These are phyloP conservation scores for Catalaphyllia jardinei DNA, from an alignment of 64 coral and sea anemone species.

Conservation along the genomic window DNA sequence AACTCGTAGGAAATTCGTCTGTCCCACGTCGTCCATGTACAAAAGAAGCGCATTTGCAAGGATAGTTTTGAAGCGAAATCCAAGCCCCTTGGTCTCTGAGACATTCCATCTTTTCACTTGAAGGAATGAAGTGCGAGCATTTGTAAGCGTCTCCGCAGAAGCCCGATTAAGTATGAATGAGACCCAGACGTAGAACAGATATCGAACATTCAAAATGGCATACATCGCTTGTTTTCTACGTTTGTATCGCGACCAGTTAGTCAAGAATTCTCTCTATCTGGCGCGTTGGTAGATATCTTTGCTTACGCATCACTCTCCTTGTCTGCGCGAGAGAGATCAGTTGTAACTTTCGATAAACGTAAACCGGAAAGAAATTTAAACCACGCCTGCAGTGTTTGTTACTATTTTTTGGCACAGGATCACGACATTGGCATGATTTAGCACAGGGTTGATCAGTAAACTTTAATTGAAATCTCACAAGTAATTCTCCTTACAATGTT, in stretches of 20 bases:
- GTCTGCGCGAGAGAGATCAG: neutral
- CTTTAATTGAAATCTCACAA: no score
- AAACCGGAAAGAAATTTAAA: neutral
- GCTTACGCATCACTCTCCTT: neutral
- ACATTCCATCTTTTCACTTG: constrained; percentile 20
- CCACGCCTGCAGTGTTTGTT: neutral
- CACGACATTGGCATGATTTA: no score
- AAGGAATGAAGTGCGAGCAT: constrained; percentile 4
- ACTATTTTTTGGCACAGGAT: no score
- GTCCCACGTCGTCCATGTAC: constrained; percentile 34
- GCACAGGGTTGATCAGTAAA: no score
- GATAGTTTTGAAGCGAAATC: constrained; percentile 41
- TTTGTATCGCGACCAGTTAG: neutral
- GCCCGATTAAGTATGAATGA: neutral
- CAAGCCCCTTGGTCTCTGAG: neutral
- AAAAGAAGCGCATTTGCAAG: constrained; percentile 13
- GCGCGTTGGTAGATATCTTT: no score
- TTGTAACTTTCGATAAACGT: neutral
- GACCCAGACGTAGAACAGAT: neutral
- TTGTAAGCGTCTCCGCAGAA: constrained; percentile 2
- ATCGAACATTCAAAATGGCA: neutral
- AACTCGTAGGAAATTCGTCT: constrained; percentile 41
- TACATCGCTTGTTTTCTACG: neutral
- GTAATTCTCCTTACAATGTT: no score
- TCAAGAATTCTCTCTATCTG: no score